Evolutionary conservation across 2,113 vertebrate genomes (phyloP), one percentile per base, ranked within the genome.

Genomic region (Acrocephalus kingi): DNA sequence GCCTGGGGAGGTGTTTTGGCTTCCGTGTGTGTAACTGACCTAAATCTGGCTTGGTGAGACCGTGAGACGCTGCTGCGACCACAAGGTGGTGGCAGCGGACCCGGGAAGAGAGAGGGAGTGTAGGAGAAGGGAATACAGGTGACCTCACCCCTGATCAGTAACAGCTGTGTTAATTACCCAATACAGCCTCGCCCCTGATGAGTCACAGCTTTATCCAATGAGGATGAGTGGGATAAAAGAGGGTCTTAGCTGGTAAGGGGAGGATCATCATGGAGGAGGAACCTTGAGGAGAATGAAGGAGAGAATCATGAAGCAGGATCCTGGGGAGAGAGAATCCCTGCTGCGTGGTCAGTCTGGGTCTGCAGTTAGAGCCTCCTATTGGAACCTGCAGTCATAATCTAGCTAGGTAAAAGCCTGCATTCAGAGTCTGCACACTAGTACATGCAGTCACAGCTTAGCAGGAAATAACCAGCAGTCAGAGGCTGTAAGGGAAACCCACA

Each of bases 71-170:
- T 22, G 1, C 37, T 63, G 51, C 58, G 31, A 43, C 96, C 97
- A 97, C 96, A 87, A 96, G 97, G 88, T 97, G 97, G 97, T 95
- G 96, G 93, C 87, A 97, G n/a, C 9, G 37, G 31, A 72, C 76
- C 10, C 35, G 1, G 45, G 27, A 90, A 19, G 33, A 30, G 37
- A 52, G 69, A 35, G 23, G 10, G 58, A 25, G 23, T 7, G 23
- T 4, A 25, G n/a, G n/a, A 35, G 58, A 17, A 25, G n/a, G 58
- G n/a, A 61, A 37, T 18, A 8, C 35, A 17, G 58, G 58, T 61
- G n/a, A 61, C 58, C 23, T 61, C 58, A 18, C 15, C 58, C 23
- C 58, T 35, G 58, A 8, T 25, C 17, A 37, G 23, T 61, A 37
- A 25, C 58, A 61, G 35, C 35, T 37, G 58, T 37, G 23, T 17